Conservation (phyloP, 2,888 invertebrate genomes). For the Chrysodeixis includens region DNA sequence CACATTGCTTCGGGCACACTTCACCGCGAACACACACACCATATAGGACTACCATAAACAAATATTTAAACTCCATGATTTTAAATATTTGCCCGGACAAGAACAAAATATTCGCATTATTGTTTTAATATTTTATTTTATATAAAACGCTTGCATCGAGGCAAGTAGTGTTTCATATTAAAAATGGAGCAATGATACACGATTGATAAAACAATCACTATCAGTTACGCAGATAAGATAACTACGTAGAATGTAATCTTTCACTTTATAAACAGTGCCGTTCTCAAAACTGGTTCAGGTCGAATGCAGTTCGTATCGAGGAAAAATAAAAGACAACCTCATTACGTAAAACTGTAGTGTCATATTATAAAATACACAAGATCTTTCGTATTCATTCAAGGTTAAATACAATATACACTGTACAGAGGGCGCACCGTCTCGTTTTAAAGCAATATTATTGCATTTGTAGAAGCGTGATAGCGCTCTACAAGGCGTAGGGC, state of each 20-base stretch:
- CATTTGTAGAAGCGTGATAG: too few relatives aligned
- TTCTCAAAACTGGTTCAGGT: slow-evolving; percentile 26
- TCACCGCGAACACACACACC: slow-evolving; percentile 60
- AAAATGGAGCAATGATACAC: slow-evolving; percentile 78
- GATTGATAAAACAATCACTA: slow-evolving; percentile 76
- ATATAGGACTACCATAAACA: slow-evolving; percentile 60
- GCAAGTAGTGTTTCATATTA: slow-evolving; percentile 65
- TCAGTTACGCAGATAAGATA: slow-evolving; percentile 78
- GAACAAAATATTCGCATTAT: slow-evolving; percentile 71
- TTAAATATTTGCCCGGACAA: slow-evolving; percentile 52
- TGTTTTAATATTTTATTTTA: slow-evolving; percentile 56
- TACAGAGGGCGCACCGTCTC: too few relatives aligned
- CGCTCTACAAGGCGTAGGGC: too few relatives aligned
- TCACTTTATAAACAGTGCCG: slow-evolving; percentile 44
- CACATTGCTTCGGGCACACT: slow-evolving; percentile 88
- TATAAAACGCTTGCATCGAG: slow-evolving; percentile 61
- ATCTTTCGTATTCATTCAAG: slow-evolving; percentile 49
- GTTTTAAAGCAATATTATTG: too few relatives aligned
- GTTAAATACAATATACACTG: slow-evolving; percentile 28
- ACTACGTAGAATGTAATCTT: slow-evolving; percentile 58
- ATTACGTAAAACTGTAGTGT: slow-evolving; percentile 24
- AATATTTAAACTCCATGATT: slow-evolving; percentile 74
- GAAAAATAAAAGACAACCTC: slow-evolving; percentile 40
- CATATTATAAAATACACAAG: slow-evolving; percentile 47
- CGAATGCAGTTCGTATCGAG: slow-evolving; percentile 18